These are phyloP conservation scores for Microcebus jonahi DNA, from an alignment of 2,113 vertebrate genomes.

Conservation along the genomic window DNA sequence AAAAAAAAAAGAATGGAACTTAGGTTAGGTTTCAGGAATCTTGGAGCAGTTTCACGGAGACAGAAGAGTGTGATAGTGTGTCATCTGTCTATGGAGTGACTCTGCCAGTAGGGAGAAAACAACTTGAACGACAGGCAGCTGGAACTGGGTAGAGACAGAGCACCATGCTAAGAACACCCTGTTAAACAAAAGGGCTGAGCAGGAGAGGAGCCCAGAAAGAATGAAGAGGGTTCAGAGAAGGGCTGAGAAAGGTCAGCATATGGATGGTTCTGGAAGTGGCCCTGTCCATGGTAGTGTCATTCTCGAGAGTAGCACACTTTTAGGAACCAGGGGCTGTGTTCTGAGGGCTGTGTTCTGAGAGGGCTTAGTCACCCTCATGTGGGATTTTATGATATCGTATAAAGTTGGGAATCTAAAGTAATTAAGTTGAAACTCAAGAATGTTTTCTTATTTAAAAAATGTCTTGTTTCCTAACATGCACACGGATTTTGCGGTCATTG, in stretches of 20 bases:
- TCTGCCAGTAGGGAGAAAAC: neutral
- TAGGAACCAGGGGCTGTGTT: neutral
- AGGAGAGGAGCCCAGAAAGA: neutral
- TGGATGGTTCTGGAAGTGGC: neutral
- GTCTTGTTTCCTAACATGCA: neutral
- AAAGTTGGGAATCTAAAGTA: neutral
- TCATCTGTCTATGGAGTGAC: neutral
- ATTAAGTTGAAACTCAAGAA: neutral
- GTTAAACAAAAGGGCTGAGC: neutral
- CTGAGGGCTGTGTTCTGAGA: neutral
- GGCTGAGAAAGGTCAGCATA: neutral
- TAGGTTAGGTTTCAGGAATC: neutral
- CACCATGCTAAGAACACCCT: neutral
- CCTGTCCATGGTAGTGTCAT: neutral
- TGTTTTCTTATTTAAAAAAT: constrained; percentile 16
- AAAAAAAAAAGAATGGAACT: neutral
- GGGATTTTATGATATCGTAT: neutral
- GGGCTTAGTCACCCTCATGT: neutral
- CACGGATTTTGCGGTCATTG: neutral
- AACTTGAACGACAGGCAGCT: neutral
- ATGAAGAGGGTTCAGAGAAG: neutral
- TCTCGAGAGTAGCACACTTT: neutral
- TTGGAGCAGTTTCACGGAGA: neutral
- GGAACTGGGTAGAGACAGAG: neutral
- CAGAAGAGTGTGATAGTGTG: neutral